Evolutionary conservation across 1,140 invertebrate genomes (phyloP).

Genomic region (Lordiphosa stackelbergi): DNA sequence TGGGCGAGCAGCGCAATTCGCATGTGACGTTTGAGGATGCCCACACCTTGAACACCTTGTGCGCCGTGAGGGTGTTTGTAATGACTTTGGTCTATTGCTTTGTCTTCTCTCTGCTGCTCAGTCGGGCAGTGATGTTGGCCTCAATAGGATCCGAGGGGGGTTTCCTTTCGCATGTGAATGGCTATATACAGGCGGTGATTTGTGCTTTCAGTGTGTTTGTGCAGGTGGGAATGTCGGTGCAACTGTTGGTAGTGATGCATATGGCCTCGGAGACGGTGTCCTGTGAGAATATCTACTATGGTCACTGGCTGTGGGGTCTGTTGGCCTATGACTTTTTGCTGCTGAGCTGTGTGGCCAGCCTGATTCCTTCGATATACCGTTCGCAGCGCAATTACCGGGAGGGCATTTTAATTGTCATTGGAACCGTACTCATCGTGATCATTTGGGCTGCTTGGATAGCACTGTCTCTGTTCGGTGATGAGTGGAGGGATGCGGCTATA

Average conservation of each 20-base stretch:
- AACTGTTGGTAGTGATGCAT: conserved; percentile 76
- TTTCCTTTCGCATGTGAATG: conserved; percentile 81
- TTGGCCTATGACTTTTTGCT: conserved; percentile 80
- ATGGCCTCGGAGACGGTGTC: conserved; percentile 69
- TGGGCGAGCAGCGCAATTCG: conserved; percentile 67
- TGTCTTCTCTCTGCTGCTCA: conserved; percentile 79
- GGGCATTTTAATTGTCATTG: conserved; percentile 78
- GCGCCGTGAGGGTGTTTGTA: conserved; percentile 72
- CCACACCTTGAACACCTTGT: conserved; percentile 64
- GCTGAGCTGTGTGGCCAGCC: conserved; percentile 78
- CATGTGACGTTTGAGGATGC: conserved; percentile 73
- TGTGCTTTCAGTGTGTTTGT: conserved; percentile 80
- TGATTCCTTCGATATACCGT: conserved; percentile 79
- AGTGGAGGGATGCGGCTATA: conserved; percentile 80
- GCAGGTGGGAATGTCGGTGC: conserved; percentile 78
- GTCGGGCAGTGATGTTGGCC: conserved; percentile 80
- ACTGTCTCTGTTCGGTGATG: conserved; percentile 77
- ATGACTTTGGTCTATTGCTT: conserved; percentile 79
- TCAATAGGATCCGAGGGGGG: conserved; percentile 80
- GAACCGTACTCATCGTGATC: conserved; percentile 65
- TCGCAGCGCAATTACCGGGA: conserved; percentile 83
- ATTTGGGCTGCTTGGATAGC: conserved; percentile 80
- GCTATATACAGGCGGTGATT: conserved; percentile 80
- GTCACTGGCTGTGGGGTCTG: conserved; percentile 76
- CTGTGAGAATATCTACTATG: conserved; percentile 77